Evolutionary conservation across 2,797 vertebrate species (phyloP).

Genomic region (Glyptemys insculpta): DNA sequence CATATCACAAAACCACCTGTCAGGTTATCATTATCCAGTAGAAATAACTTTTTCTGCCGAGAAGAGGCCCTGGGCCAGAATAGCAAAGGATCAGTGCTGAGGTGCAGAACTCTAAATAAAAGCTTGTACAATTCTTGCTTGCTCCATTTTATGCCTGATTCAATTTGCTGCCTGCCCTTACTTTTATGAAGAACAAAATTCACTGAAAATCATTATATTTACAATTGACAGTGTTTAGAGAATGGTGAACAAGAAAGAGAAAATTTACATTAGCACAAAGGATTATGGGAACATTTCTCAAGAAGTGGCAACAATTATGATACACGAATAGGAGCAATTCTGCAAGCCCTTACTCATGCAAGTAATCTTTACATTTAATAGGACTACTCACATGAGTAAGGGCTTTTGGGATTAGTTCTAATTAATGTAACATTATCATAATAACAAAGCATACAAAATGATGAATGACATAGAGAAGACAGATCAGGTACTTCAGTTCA

Average conservation of each 20-base stretch:
- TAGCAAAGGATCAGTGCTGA: background rate
- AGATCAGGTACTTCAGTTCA: background rate
- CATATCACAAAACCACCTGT: conserved; percentile 23
- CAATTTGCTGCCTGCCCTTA: background rate
- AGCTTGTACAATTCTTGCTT: background rate
- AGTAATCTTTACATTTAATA: background rate
- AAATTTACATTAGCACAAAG: background rate
- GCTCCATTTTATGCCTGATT: background rate
- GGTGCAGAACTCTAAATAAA: accelerated
- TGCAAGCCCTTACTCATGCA: background rate
- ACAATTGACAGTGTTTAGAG: background rate
- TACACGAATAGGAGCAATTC: background rate
- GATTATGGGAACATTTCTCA: background rate
- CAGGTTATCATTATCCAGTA: background rate
- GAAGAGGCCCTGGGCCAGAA: background rate
- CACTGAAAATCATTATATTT: background rate
- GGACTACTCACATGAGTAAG: background rate
- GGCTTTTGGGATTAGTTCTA: background rate
- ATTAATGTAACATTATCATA: background rate
- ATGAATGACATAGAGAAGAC: background rate
- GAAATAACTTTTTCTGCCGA: background rate
- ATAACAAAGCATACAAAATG: background rate
- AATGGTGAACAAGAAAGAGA: background rate
- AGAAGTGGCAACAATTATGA: background rate
- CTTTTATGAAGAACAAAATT: conserved; percentile 5